Evolutionary conservation across 2,113 vertebrate species (phyloP).

Genomic region (Polypterus senegalus): DNA sequence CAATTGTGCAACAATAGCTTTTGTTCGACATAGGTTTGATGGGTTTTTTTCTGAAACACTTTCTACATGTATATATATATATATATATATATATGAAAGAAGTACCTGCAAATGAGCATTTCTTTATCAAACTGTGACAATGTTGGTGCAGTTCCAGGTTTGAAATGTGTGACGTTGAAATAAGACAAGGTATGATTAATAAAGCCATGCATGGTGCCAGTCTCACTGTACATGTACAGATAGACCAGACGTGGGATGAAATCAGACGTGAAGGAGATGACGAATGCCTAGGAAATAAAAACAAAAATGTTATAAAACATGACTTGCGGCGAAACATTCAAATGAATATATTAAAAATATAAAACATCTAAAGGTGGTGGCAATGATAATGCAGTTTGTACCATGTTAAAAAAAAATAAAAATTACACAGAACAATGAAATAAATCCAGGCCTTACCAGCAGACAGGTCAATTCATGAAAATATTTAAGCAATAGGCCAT

Average conservation of each 20-base stretch:
- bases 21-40: too few relatives aligned
- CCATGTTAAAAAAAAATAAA: too few relatives aligned
- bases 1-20: too few relatives aligned
- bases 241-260: conserved; percentile 91
- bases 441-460: too few relatives aligned
- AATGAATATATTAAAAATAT: too few relatives aligned
- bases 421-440: too few relatives aligned
- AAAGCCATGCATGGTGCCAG: conserved; percentile 85
- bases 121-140: conserved; percentile 61
- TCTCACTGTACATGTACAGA: conserved; percentile 80
- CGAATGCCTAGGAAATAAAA: conserved; percentile 67
- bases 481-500: too few relatives aligned
- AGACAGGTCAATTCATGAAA: too few relatives aligned
- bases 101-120: conserved; percentile 86
- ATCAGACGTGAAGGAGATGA: conserved; percentile 92
- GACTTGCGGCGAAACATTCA: neutral
- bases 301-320: neutral
- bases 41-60: too few relatives aligned
- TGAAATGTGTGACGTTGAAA: conserved; percentile 87
- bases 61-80: too few relatives aligned
- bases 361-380: too few relatives aligned
- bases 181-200: conserved; percentile 88
- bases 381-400: too few relatives aligned
- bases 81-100: neutral
- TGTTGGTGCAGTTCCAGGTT: conserved; percentile 66